Evolutionary conservation across 2,888 invertebrate genomes (phyloP).

Genomic region (Mesorhabditis belari): DNA sequence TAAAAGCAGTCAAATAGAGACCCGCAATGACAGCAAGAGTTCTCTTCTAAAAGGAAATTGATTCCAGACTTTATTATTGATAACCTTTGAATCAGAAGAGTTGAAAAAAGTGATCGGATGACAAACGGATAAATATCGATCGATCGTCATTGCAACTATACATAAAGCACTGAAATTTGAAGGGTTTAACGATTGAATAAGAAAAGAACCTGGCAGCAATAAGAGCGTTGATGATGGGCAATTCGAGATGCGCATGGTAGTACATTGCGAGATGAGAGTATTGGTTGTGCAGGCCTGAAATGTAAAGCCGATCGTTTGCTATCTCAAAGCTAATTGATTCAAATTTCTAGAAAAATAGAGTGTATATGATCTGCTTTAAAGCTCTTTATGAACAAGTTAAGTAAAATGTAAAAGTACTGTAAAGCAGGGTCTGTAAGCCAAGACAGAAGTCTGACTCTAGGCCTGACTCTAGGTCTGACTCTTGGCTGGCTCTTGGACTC

Average conservation of each 20-base stretch:
- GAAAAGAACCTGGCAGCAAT: constrained; percentile 53
- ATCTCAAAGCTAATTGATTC: neutral
- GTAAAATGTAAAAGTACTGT: too few relatives aligned
- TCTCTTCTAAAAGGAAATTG: constrained; percentile 15
- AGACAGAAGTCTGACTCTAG: too few relatives aligned
- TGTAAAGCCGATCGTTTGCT: neutral
- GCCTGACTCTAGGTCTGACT: too few relatives aligned
- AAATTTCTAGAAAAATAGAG: constrained; percentile 4
- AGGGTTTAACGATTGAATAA: neutral
- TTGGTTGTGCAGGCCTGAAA: constrained; percentile 29
- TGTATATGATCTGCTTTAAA: neutral
- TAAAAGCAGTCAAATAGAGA: constrained; percentile 54
- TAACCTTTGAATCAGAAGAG: constrained; percentile 48
- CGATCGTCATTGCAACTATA: constrained; percentile 58
- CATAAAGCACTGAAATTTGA: constrained; percentile 54
- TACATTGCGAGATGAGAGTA: constrained; percentile 62
- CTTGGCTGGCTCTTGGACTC: too few relatives aligned
- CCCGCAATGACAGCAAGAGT: constrained; percentile 53
- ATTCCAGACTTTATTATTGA: neutral
- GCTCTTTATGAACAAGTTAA: too few relatives aligned
- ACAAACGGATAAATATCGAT: constrained; percentile 58
- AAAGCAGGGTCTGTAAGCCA: too few relatives aligned
- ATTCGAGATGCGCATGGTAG: constrained; percentile 57
- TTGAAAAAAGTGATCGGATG: constrained; percentile 47
- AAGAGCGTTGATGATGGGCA: constrained; percentile 56